phyloP scores from a whole-genome alignment of 2,888 invertebrate genomes.

The Rhogogaster chlorosoma region DNA sequence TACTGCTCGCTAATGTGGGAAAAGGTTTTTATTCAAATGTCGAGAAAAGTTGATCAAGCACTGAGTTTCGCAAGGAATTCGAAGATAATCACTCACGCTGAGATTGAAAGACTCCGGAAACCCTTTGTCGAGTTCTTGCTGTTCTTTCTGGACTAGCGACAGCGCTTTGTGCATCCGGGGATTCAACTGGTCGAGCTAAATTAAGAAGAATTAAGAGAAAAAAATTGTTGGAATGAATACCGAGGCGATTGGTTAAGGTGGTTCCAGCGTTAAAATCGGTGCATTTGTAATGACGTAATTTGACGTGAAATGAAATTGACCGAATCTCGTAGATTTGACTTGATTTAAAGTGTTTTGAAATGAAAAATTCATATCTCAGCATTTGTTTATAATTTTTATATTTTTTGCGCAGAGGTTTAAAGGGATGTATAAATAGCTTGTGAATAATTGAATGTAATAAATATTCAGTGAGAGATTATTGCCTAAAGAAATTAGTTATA shows the following conservation, averaged over 20 bases:
- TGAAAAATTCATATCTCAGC: too few species aligned
- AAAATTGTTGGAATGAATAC: not conserved
- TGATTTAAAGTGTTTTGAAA: too few species aligned
- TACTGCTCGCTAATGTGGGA: conserved; percentile 87
- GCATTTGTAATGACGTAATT: too few species aligned
- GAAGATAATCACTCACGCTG: conserved; percentile 86
- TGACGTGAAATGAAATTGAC: too few species aligned
- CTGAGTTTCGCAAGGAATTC: not conserved
- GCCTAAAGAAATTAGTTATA: too few species aligned
- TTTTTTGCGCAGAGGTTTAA: too few species aligned
- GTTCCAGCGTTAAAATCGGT: too few species aligned
- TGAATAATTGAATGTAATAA: too few species aligned
- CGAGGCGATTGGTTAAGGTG: not conserved
- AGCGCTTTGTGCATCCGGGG: conserved; percentile 79
- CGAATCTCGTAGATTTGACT: too few species aligned
- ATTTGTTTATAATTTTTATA: too few species aligned
- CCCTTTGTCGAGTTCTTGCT: conserved; percentile 82
- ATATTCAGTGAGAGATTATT: too few species aligned
- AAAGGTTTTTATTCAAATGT: not conserved
- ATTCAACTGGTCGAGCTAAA: conserved; percentile 84
- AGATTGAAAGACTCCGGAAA: conserved; percentile 92
- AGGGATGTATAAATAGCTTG: too few species aligned
- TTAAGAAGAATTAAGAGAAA: conserved; percentile 52
- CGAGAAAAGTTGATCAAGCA: not conserved
- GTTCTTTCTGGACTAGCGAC: conserved; percentile 83